Base-by-base conservation (phyloP, 2,888 invertebrate genomes). In the Hyposoter didymator region DNA sequence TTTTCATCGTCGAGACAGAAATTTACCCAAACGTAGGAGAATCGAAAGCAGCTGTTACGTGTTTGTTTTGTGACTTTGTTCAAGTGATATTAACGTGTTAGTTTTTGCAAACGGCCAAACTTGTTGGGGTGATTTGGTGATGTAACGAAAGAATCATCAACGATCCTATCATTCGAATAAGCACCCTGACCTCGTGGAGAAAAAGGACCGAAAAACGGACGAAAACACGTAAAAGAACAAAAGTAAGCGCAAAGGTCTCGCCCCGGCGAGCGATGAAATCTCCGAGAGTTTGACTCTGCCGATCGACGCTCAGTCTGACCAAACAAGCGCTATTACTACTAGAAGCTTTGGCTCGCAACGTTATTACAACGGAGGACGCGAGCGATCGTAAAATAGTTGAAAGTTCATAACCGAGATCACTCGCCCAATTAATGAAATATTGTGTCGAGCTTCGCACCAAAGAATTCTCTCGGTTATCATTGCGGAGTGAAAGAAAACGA, bases 241-340 rank as follows among this genome's bases (percentile, higher is more conserved):
- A 45, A 70, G 69, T 28, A 39, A 78, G 39, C 19, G 66, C 47
- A 82, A 66, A 74, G 75, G 67, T 81, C 81, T 81, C 81, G 74
- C 79, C 64, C 72, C 67, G 66, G 74, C 83, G 82, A 72, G 82
- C 85, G 85, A 83, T 85, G 85, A 85, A 85, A 85, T 85, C 85
- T 85, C 85, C 85, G 74, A 82, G 78, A 83, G 80, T 39, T 67
- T 82, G 78, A 79, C 73, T 81, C 32, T 74, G 47, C 73, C 76
- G 73, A 78, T 76, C 64, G 67, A 79, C 70, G 73, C 72, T 55
- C n/a, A 62, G 85, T 85, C 80, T 74, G 85, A 85, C 85, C 83
- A 64, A 35, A 73, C 69, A 39, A 66, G 12, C 55, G 83, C 55
- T 80, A 12, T 35, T 80, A 59, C 73, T 45, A 85, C 85, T 85